Evolutionary conservation across 2,113 vertebrate genomes (phyloP), one percentile per base, ranked within the genome.

Genomic region (Limanda limanda): DNA sequence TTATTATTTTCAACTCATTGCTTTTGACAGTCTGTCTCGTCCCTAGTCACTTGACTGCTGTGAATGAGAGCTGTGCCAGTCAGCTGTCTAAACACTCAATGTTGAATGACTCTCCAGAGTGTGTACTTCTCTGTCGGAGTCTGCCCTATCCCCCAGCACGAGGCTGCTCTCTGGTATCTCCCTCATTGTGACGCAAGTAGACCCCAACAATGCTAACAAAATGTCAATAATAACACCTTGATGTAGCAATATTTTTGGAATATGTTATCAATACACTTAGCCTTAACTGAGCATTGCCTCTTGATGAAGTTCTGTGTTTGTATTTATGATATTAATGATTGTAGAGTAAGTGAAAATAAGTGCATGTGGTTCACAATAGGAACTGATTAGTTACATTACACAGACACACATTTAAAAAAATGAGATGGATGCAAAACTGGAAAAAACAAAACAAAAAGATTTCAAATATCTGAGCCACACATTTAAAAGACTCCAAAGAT

Each of bases 61-160:
- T 82, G 81, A 89, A 77, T 45, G 66, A 88, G 85, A 60, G 78
- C 81, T 24, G 47, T 74, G 81, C 68, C 64, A 78, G 83, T 92
- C 90, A 92, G 91, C 92, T 93, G 89, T 91, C 79, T 73, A 93
- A 92, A 92, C 91, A 90, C 85, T 86, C 76, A 37, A 47, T 15
- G 73, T 67, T 87, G 81, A 91, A 83, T 71, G 90, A 84, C 85
- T 86, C 79, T 87, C 47, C 66, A 81, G 63, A 58, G 76, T 89
- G 84, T 84, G 79, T 68, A 83, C 85, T 75, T 84, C 72, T 79
- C 86, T 84, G 84, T 89, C 74, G 75, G 74, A 72, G 60, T 75
- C 61, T 27, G 64, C 59, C 62, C 54, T 63, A 17, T 74, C 54
- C 27, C 73, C 76, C 7, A 42, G 68, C n/a, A 66, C 73, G 82